These are phyloP conservation scores for Sandelia bainsii DNA, from an alignment of 2,797 vertebrate species.

Conservation along the genomic window DNA sequence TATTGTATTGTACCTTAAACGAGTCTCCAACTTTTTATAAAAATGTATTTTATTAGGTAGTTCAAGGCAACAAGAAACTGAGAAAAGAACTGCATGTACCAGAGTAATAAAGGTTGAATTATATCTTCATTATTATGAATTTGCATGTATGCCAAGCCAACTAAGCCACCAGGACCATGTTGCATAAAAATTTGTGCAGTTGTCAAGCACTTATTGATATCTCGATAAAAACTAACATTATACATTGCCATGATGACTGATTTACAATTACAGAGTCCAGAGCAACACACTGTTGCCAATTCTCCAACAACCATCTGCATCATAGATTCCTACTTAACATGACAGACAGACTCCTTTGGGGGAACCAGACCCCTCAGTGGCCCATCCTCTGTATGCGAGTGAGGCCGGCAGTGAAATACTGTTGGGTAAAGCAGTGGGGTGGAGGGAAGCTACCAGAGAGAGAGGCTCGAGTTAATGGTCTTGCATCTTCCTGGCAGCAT, in stretches of 20 bases:
- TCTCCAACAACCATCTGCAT: constrained; percentile 42
- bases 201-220: constrained; percentile 11
- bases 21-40: neutral
- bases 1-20: neutral
- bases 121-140: constrained; percentile 22
- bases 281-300: constrained; percentile 43
- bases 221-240: constrained; percentile 11
- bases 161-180: neutral
- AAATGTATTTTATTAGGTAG: neutral
- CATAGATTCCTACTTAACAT: constrained; percentile 68
- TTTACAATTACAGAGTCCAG: constrained; percentile 23
- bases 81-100: constrained; percentile 5
- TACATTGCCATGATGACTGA: constrained; percentile 1
- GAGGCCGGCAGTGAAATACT: constrained; percentile 66
- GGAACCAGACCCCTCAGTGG: constrained; percentile 51
- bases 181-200: constrained; percentile 9
- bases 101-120: constrained; percentile 21
- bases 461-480: constrained; percentile 94
- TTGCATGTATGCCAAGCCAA: constrained; percentile 23
- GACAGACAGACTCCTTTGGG: constrained; percentile 73
- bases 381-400: constrained; percentile 47
- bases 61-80: constrained; percentile 27
- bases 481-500: constrained; percentile 98
- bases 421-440: constrained; percentile 76
- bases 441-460: constrained; percentile 88